Conservation (phyloP, 2,113 vertebrate genomes). For the Anolis sagrei region DNA sequence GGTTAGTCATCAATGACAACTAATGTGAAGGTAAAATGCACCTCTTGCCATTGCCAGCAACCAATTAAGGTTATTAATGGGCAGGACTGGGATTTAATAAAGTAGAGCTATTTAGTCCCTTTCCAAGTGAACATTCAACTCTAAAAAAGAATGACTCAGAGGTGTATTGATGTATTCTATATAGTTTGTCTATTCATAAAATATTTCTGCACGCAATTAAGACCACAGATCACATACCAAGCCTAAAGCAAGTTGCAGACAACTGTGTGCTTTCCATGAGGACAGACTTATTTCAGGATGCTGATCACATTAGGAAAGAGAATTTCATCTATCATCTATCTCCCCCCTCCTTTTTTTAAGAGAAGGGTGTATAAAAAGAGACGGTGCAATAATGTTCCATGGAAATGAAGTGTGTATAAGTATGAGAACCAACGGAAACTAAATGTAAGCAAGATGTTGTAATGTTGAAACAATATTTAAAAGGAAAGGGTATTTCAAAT, state of each 20-base stretch:
- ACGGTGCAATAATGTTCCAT: too few relatives aligned
- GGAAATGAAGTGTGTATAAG: too few relatives aligned
- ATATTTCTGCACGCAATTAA: neutral
- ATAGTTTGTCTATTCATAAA: neutral
- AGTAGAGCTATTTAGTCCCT: neutral
- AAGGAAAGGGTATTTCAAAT: neutral
- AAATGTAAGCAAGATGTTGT: too few relatives aligned
- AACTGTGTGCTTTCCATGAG: neutral
- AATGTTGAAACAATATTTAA: too few relatives aligned
- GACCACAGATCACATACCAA: neutral
- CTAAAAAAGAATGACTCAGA: neutral
- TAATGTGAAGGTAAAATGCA: neutral
- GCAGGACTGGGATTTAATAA: conserved; percentile 3
- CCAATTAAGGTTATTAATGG: neutral
- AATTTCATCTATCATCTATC: too few relatives aligned
- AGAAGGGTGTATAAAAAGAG: too few relatives aligned
- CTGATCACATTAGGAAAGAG: neutral
- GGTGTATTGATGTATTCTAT: neutral
- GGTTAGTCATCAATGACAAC: neutral
- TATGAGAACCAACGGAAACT: too few relatives aligned
- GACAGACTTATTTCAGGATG: neutral
- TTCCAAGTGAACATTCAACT: neutral
- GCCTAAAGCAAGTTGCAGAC: neutral
- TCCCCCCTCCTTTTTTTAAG: too few relatives aligned
- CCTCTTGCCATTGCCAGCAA: neutral